Base-by-base conservation (phyloP, 2,888 invertebrate genomes). In the Heliothis peltigera region DNA sequence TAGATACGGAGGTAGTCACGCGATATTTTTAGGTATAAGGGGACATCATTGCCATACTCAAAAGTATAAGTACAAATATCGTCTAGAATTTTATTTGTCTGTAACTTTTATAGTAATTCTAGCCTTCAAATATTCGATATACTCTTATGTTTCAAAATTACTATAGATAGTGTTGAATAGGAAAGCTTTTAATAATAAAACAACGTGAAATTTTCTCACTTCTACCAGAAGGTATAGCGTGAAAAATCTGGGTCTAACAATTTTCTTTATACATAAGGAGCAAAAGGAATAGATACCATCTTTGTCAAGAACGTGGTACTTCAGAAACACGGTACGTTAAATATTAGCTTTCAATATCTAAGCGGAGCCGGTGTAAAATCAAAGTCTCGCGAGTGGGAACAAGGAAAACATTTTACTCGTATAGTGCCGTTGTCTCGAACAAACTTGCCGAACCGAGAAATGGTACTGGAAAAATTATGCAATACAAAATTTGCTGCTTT, bases 331-430 rank as follows among this genome's bases (percentile, higher is more conserved):
- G 15, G 67, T 75, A 69, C 77, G 75, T 72, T 82, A 79, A 79
- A 84, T 85, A 83, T 83, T 80, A 84, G 77, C 81, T 76, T 84
- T 79, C 72, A 79, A 84, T 83, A 82, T 81, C 75, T 70, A 75
- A 73, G 67, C 63, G 65, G 66, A 79, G 79, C 63, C 71, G 61
- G 67, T 80, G 75, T 74, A 79, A 82, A 83, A 82, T 84, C 84
- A 80, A 80, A 79, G 75, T 54, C 70, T 73, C 70, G 72, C 64
- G 39, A 68, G 67, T 75, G 77, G 66, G 81, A 84, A 87, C 87
- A 86, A 77, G 85, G 83, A 84, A 87, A 88, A 85, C 81, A 86
- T 88, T 86, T 87, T 87, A 86, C 79, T 81, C 75, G 53, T 52
- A 70, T 71, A 79, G 70, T 68, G 73, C 60, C 60, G 61, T 67